phyloP scores from a whole-genome alignment of 2,888 invertebrate species.

The Hypsopygia costalis region DNA sequence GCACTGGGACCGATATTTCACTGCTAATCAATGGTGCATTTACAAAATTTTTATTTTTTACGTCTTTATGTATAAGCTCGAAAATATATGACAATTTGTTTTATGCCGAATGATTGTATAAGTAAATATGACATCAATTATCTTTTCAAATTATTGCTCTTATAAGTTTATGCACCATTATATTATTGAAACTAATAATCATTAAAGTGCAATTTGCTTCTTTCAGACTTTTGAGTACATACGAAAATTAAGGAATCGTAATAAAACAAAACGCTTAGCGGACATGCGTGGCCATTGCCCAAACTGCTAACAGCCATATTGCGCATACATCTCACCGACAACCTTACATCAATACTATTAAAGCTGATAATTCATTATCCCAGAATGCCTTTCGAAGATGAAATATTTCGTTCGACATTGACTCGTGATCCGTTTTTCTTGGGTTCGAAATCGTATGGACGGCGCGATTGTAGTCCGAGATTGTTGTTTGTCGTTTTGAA shows the following conservation, averaged over 20 bases:
- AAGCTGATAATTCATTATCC: conserved; percentile 64
- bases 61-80: too few species aligned
- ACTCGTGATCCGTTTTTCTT: conserved; percentile 54
- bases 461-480: conserved; percentile 11
- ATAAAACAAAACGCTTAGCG: conserved; percentile 50
- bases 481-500: conserved; percentile 29
- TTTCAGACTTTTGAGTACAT: conserved; percentile 16
- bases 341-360: conserved; percentile 56
- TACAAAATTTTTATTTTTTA: too few species aligned
- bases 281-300: conserved; percentile 72
- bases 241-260: conserved; percentile 33
- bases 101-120: too few species aligned
- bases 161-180: too few species aligned
- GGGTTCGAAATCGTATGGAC: conserved; percentile 57
- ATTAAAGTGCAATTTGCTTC: too few species aligned
- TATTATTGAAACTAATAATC: too few species aligned
- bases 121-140: too few species aligned
- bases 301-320: conserved; percentile 42
- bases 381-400: conserved; percentile 31
- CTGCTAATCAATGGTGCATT: too few species aligned
- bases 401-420: conserved; percentile 45
- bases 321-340: conserved; percentile 41
- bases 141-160: too few species aligned
- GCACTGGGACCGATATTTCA: background rate
- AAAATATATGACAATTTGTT: too few species aligned